Evolutionary conservation across 2,113 vertebrate genomes (phyloP).

Genomic region (Pterocles orientalis): DNA sequence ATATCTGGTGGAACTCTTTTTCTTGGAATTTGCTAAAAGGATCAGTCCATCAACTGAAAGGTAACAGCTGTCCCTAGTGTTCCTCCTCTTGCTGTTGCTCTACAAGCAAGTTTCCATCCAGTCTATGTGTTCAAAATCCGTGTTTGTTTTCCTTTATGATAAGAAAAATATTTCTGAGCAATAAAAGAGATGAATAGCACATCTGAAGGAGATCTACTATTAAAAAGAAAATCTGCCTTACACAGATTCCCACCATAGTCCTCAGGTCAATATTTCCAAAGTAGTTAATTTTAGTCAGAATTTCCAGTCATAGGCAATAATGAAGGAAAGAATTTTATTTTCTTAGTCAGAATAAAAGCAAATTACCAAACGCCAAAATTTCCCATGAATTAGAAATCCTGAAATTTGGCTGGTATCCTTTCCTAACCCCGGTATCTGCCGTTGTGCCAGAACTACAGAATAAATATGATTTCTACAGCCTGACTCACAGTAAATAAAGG

Average conservation of each 20-base stretch:
- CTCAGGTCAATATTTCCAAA: background rate
- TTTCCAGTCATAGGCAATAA: background rate
- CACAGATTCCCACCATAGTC: background rate
- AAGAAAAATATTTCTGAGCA: background rate
- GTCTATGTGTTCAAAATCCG: background rate
- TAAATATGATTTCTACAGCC: slow-evolving; percentile 26
- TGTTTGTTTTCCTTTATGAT: background rate
- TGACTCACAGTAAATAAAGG: slow-evolving; percentile 23
- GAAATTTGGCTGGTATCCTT: background rate
- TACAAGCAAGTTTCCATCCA: background rate
- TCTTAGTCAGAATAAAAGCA: background rate
- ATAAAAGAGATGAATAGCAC: background rate
- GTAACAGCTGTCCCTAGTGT: background rate
- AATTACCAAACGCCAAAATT: slow-evolving; percentile 35
- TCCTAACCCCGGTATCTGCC: background rate
- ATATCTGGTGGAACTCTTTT: background rate
- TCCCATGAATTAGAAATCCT: slow-evolving; percentile 43
- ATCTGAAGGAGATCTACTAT: background rate
- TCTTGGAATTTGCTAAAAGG: background rate
- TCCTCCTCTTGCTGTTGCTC: background rate
- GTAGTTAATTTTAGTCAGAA: background rate
- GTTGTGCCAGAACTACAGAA: background rate
- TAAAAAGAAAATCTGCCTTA: background rate
- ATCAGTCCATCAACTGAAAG: background rate
- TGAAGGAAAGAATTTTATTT: slow-evolving; percentile 25